These are phyloP conservation scores for Solen grandis DNA, from an alignment of 1,140 invertebrate genomes.

Conservation along the genomic window DNA sequence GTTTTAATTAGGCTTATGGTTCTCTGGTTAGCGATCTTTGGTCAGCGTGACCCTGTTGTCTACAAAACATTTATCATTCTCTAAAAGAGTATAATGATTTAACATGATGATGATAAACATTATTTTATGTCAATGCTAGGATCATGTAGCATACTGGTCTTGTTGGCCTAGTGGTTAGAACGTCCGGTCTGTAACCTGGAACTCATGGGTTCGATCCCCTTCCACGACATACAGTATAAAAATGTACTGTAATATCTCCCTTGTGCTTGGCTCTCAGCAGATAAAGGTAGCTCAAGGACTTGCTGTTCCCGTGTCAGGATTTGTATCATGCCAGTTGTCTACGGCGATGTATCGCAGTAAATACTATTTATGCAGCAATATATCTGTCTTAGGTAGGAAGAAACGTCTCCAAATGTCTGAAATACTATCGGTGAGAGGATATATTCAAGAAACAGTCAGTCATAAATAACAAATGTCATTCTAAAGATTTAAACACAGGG, in stretches of 20 bases:
- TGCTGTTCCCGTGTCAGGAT: background rate
- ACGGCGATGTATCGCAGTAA: background rate
- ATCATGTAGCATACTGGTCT: background rate
- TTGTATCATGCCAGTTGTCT: background rate
- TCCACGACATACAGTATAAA: background rate
- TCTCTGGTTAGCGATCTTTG: too few species aligned
- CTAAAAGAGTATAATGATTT: too few species aligned
- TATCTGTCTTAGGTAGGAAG: background rate
- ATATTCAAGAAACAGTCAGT: background rate
- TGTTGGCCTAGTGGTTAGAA: background rate
- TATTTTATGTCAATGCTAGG: too few species aligned
- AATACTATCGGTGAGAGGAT: background rate
- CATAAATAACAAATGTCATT: too few species aligned
- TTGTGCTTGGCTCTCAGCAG: background rate
- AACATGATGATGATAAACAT: too few species aligned
- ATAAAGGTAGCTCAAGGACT: background rate
- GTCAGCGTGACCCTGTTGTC: too few species aligned
- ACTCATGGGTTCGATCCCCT: background rate
- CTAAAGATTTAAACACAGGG: too few species aligned
- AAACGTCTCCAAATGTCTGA: background rate
- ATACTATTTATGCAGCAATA: background rate
- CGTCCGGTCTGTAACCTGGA: too few species aligned
- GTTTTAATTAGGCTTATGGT: too few species aligned
- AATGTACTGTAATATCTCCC: background rate
- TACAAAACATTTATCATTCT: too few species aligned